Evolutionary conservation across 2,113 vertebrate genomes (phyloP).

Genomic region (Athene noctua): DNA sequence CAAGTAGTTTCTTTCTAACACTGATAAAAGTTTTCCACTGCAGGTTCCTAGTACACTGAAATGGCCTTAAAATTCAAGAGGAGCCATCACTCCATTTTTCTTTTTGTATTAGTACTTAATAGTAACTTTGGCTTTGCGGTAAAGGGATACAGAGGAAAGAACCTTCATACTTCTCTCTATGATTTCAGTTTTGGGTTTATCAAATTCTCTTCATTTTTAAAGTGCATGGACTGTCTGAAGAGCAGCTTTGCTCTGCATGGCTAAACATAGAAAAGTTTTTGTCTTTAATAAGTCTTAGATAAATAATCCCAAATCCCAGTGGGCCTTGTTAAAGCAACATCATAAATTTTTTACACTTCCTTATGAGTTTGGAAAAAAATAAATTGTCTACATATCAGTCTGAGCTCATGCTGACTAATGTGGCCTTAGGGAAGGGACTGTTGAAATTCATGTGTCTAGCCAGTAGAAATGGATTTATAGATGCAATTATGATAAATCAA

Average conservation of each 20-base stretch:
- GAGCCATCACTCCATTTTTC: not conserved
- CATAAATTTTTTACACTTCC: constrained; percentile 69
- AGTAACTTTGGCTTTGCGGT: not conserved
- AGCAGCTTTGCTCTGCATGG: constrained; percentile 48
- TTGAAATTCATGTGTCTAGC: constrained; percentile 57
- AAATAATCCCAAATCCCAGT: constrained; percentile 71
- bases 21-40: not conserved
- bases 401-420: constrained; percentile 66
- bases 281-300: constrained; percentile 71
- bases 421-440: constrained; percentile 65
- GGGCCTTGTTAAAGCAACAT: constrained; percentile 73
- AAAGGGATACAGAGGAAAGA: not conserved
- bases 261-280: constrained; percentile 68
- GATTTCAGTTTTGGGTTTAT: constrained; percentile 3
- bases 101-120: not conserved
- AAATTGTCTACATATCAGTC: constrained; percentile 52
- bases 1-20: not conserved
- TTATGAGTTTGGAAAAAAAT: constrained; percentile 31
- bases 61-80: not conserved
- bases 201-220: constrained; percentile 16
- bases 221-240: constrained; percentile 6
- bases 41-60: not conserved
- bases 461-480: constrained; percentile 66
- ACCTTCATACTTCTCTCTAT: not conserved
- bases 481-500: constrained; percentile 67